Evolutionary conservation across 2,113 vertebrate species (phyloP).

Genomic region (Elephantulus edwardii): DNA sequence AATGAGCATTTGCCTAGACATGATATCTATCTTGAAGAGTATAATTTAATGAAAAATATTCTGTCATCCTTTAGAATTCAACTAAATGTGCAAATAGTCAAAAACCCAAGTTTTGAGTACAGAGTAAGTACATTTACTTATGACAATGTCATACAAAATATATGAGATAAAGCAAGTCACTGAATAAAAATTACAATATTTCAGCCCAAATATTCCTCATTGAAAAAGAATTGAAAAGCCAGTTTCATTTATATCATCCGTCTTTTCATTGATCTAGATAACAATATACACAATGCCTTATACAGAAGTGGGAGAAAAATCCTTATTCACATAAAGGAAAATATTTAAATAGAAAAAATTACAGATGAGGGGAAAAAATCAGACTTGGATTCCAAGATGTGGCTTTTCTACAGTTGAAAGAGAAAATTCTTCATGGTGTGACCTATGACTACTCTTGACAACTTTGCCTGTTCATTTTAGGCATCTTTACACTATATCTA

Average conservation of each 20-base stretch:
- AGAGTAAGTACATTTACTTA: slow-evolving; percentile 26
- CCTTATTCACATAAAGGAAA: neutral
- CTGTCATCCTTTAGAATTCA: slow-evolving; percentile 59
- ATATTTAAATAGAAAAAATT: neutral
- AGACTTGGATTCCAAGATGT: neutral
- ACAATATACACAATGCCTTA: neutral
- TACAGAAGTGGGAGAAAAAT: neutral
- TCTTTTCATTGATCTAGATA: neutral
- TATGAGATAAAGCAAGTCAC: neutral
- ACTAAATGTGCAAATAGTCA: slow-evolving; percentile 46
- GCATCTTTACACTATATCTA: neutral
- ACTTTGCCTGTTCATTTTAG: neutral
- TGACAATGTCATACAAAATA: neutral
- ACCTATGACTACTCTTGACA: neutral
- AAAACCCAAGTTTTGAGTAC: slow-evolving; percentile 43
- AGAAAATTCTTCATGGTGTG: neutral
- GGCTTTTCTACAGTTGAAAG: neutral
- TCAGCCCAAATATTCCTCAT: neutral
- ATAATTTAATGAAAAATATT: slow-evolving; percentile 70
- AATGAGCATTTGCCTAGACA: slow-evolving; percentile 52
- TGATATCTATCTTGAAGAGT: slow-evolving; percentile 65
- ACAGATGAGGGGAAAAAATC: neutral
- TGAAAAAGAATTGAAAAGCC: neutral
- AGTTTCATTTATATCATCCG: neutral
- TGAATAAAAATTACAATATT: neutral